These are phyloP conservation scores for Hydrolagus affinis DNA, from an alignment of 2,113 vertebrate species.

Conservation along the genomic window DNA sequence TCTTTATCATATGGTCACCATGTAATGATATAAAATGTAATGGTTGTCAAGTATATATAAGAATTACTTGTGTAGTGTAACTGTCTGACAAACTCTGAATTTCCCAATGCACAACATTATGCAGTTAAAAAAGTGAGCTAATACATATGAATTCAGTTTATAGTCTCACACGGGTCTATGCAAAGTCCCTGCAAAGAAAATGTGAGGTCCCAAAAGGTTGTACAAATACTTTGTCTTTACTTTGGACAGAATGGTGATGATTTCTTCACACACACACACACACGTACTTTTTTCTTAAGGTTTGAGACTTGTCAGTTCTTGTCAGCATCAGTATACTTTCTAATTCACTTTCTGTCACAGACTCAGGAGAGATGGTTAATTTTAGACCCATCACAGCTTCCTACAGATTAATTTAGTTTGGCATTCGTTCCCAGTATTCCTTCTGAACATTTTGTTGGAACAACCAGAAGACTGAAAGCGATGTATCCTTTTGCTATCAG, in stretches of 20 bases:
- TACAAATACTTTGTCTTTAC: neutral
- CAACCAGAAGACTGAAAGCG: neutral
- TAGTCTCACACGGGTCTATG: too few species aligned
- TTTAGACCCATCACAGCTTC: slow-evolving; percentile 19
- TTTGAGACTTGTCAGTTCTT: neutral
- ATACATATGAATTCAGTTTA: too few species aligned
- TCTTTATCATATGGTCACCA: neutral
- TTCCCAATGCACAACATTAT: too few species aligned
- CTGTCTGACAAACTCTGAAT: too few species aligned
- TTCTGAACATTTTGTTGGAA: neutral
- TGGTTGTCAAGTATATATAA: neutral
- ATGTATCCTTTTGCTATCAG: neutral
- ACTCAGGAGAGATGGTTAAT: neutral
- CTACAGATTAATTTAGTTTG: neutral
- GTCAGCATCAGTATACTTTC: neutral
- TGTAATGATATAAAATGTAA: neutral
- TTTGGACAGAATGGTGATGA: neutral
- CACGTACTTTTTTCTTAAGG: neutral
- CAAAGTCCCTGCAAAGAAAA: neutral
- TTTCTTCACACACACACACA: neutral
- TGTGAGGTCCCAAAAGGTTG: neutral
- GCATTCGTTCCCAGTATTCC: neutral
- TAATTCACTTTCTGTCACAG: neutral
- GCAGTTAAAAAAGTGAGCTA: too few species aligned
- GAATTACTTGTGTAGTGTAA: too few species aligned